Base-by-base conservation (phyloP, 2,888 invertebrate species). In the Pocota personata region DNA sequence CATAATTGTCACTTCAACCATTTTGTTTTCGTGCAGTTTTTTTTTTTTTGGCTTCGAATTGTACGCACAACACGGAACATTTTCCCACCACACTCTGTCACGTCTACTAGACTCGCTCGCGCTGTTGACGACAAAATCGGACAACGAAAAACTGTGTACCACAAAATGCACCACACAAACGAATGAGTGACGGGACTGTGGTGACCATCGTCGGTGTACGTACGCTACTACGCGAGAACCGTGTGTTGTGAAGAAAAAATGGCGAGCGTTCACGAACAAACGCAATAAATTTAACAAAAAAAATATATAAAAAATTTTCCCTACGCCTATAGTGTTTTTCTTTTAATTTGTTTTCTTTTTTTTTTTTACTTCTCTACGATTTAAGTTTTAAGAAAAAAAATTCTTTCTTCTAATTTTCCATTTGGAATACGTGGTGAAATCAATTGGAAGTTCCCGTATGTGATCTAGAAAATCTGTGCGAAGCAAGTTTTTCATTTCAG, bases 211-310 rank as follows among this genome's bases (percentile, higher is more conserved):
- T 86, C 86, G 86, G 80, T 79, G 75, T 80, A 76, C 75, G 73
- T 71, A 86, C 83, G 83, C 77, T 83, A 82, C 69, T 75, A 83
- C 84, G 84, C 84, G 84, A 82, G 62, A 86, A 72, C 71, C 80
- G 72, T 82, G 82, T 86, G 82, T 86, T 82, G 86, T 80, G 86
- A 86, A 78, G 62, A 82, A 87, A n/a, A 87, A 78, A 87, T 87
- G 87, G 87, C 87, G 82, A 82, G 82, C 87, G 87, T 82, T 82
- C 62, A 69, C 76, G 76, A 77, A 77, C 72, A 87, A 82, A 87
- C 87, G 77, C 87, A 82, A 52, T 87, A 78, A 87, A 52, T 72
- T 73, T 55, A 52, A 30, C 50, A 69, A 73, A 40, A 57, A 66
- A 75, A 72, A 60, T 58, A 62, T 57, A 69, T 57, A 58, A 48